phyloP scores from a whole-genome alignment of 2,888 invertebrate species.

The Philhelius pedissequus region DNA sequence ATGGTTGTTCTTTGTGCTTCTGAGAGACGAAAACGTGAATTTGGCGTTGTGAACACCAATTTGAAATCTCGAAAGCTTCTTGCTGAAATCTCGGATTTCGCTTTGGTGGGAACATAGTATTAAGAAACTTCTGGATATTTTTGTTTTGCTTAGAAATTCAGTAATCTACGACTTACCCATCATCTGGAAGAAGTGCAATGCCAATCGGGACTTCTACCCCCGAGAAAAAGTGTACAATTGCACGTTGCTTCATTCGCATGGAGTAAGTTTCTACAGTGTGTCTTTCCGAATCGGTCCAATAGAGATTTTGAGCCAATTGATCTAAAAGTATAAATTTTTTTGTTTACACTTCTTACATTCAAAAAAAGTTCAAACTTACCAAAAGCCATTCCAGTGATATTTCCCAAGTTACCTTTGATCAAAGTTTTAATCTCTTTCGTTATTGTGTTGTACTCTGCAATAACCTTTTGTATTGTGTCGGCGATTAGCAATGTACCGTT shows the following conservation, averaged over 20 bases:
- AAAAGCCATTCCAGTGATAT: conserved; percentile 82
- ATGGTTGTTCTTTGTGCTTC: too few relatives aligned
- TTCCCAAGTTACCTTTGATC: conserved; percentile 78
- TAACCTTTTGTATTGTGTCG: conserved; percentile 79
- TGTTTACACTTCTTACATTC: background rate
- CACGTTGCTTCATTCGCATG: conserved; percentile 81
- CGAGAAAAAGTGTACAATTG: conserved; percentile 81
- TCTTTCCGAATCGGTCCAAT: conserved; percentile 84
- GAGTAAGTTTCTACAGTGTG: conserved; percentile 84
- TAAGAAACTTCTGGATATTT: background rate
- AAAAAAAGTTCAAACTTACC: conserved; percentile 76
- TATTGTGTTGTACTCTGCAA: conserved; percentile 78
- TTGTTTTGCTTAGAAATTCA: background rate
- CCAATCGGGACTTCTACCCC: conserved; percentile 84
- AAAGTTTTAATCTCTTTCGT: conserved; percentile 73
- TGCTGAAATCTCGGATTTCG: too few relatives aligned
- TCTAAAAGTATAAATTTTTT: conserved; percentile 79
- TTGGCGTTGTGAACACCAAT: too few relatives aligned
- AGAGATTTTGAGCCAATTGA: conserved; percentile 85
- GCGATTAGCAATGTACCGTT: conserved; percentile 80
- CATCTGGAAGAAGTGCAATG: conserved; percentile 82
- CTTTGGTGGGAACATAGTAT: too few relatives aligned
- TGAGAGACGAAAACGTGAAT: too few relatives aligned
- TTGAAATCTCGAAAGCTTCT: too few relatives aligned
- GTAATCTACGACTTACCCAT: conserved; percentile 70